phyloP scores from a whole-genome alignment of 2,888 invertebrate genomes.

The Drosophila ochracea region DNA sequence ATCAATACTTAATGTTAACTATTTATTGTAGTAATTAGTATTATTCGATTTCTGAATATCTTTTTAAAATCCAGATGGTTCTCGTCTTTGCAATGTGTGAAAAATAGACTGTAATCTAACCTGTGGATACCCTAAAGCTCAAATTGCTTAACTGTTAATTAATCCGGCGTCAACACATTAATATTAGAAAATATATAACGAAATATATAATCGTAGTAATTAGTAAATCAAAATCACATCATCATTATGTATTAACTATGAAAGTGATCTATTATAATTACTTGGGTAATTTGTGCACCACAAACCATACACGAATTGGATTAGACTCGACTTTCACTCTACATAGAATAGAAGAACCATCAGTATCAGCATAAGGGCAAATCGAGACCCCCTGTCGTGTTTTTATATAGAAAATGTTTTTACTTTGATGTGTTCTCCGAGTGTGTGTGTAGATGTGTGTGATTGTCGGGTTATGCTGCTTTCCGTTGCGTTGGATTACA shows the following conservation, averaged over 20 bases:
- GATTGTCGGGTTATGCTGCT: slow-evolving; percentile 51
- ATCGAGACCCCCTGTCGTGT: slow-evolving; percentile 76
- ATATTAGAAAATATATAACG: background rate
- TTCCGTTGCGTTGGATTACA: slow-evolving; percentile 67
- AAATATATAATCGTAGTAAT: background rate
- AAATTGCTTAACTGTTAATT: background rate
- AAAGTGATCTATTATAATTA: slow-evolving; percentile 7
- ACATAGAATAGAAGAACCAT: slow-evolving; percentile 30
- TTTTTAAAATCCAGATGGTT: background rate
- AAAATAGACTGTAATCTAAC: background rate
- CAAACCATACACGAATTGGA: slow-evolving; percentile 15
- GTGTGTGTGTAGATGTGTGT: slow-evolving; percentile 19
- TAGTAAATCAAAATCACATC: slow-evolving; percentile 1
- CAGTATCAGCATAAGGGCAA: slow-evolving; percentile 42
- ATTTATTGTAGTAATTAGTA: background rate
- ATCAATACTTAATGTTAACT: background rate
- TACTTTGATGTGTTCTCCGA: slow-evolving; percentile 66
- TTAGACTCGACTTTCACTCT: slow-evolving; percentile 25
- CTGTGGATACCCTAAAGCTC: background rate
- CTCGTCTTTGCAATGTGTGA: background rate
- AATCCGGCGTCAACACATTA: background rate
- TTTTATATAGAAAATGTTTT: slow-evolving; percentile 76
- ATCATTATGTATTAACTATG: slow-evolving; percentile 22
- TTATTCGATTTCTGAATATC: background rate
- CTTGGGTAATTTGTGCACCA: background rate